phyloP scores from a whole-genome alignment of 1,140 invertebrate species.

The Drosophila asahinai region DNA sequence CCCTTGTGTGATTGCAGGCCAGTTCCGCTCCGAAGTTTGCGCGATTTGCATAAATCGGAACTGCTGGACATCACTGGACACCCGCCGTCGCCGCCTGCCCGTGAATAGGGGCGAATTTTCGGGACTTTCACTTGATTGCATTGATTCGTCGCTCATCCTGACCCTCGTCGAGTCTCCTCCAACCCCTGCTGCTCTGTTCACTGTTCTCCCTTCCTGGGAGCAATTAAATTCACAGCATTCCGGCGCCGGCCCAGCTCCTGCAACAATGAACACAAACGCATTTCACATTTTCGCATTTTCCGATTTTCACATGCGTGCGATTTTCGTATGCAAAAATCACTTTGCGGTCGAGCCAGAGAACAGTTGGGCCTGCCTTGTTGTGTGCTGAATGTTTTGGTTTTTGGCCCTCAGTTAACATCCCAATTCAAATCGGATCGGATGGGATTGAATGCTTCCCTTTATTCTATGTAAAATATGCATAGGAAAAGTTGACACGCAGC shows the following conservation, averaged over 20 bases:
- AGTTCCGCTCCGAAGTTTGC: slow-evolving; percentile 66
- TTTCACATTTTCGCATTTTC: slow-evolving; percentile 47
- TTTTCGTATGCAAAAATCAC: slow-evolving; percentile 51
- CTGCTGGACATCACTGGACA: slow-evolving; percentile 15
- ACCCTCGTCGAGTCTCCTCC: background rate
- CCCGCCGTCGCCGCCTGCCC: background rate
- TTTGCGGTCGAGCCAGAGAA: slow-evolving; percentile 35
- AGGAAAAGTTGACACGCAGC: slow-evolving; percentile 38
- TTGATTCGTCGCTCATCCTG: slow-evolving; percentile 31
- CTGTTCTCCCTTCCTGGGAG: background rate
- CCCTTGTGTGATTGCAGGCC: slow-evolving; percentile 15
- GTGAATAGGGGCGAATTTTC: slow-evolving; percentile 26
- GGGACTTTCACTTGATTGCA: slow-evolving; percentile 76
- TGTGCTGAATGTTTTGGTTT: slow-evolving; percentile 37
- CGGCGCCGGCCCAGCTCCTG: background rate
- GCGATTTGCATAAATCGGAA: slow-evolving; percentile 74
- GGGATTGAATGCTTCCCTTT: slow-evolving; percentile 8
- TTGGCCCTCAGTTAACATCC: slow-evolving; percentile 3
- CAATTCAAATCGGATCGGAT: slow-evolving; percentile 3
- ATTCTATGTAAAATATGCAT: slow-evolving; percentile 44
- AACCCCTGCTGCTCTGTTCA: slow-evolving; percentile 7
- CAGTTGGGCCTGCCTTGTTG: slow-evolving; percentile 9
- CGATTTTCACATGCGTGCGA: slow-evolving; percentile 41
- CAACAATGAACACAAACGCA: slow-evolving; percentile 51
- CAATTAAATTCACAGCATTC: slow-evolving; percentile 49